Conservation (phyloP, 2,888 invertebrate species). For the Eupithecia inturbata region DNA sequence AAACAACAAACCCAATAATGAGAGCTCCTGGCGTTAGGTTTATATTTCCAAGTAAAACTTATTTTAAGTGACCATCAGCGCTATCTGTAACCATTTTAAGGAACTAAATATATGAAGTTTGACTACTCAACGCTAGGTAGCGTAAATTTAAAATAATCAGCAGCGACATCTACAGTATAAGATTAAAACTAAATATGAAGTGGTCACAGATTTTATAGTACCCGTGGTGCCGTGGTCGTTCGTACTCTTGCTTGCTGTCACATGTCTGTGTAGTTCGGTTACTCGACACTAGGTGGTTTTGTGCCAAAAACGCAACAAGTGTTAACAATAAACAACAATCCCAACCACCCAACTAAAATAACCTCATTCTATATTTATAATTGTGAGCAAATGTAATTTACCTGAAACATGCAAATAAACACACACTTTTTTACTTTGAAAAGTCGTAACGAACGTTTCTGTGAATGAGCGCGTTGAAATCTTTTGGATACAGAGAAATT, state of each 20-base stretch:
- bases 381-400: background rate
- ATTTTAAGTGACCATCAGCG: background rate
- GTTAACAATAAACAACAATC: background rate
- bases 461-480: background rate
- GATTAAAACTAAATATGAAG: background rate
- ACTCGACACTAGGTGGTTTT: conserved; percentile 39
- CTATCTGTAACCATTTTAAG: background rate
- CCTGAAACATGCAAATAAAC: background rate
- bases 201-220: background rate
- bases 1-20: background rate
- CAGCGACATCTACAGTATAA: conserved; percentile 13
- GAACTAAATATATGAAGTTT: background rate
- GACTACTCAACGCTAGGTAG: background rate
- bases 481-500: background rate
- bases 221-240: too few species aligned
- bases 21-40: background rate
- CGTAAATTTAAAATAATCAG: background rate
- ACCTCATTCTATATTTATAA: too few species aligned
- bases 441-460: background rate
- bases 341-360: background rate
- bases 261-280: conserved; percentile 14
- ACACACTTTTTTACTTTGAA: too few species aligned
- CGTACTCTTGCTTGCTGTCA: too few species aligned
- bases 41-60: background rate
- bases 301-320: background rate